Conservation (phyloP, 2,113 vertebrate species). For the Cryptomyrus ogoouensis region DNA sequence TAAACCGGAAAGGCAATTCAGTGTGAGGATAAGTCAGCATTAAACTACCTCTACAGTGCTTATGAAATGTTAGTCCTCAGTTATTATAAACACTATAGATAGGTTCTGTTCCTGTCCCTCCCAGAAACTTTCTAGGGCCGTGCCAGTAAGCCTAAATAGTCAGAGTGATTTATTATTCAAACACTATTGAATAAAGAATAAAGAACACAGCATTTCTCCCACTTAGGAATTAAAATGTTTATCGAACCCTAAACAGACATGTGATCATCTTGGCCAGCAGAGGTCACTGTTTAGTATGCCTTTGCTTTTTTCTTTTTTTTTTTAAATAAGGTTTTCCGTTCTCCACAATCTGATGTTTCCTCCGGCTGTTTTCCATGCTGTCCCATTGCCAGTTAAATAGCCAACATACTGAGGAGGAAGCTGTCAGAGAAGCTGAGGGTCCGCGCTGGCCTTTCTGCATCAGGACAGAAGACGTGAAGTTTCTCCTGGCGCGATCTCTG, state of each 20-base stretch:
- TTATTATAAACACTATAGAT: background rate
- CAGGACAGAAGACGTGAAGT: background rate
- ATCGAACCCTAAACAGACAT: background rate
- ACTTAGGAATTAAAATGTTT: background rate
- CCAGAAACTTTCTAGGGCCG: background rate
- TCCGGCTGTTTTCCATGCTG: background rate
- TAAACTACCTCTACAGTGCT: conserved; percentile 38
- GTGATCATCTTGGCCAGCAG: background rate
- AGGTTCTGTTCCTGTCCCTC: background rate
- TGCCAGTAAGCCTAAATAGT: background rate
- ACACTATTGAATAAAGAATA: background rate
- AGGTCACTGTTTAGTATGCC: background rate
- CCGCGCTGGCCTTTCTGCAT: background rate
- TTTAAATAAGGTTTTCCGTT: background rate
- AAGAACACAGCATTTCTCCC: background rate
- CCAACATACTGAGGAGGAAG: background rate
- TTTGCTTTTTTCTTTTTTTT: background rate
- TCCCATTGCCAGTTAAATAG: background rate
- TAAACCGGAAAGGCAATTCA: conserved; percentile 15
- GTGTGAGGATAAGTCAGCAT: conserved; percentile 16
- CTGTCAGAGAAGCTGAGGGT: background rate
- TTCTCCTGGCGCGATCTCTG: background rate
- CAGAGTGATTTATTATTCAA: background rate
- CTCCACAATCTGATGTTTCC: background rate
- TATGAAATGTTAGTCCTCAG: background rate